Evolutionary conservation across 2,888 invertebrate species (phyloP).

Genomic region (Eristalis pertinax): DNA sequence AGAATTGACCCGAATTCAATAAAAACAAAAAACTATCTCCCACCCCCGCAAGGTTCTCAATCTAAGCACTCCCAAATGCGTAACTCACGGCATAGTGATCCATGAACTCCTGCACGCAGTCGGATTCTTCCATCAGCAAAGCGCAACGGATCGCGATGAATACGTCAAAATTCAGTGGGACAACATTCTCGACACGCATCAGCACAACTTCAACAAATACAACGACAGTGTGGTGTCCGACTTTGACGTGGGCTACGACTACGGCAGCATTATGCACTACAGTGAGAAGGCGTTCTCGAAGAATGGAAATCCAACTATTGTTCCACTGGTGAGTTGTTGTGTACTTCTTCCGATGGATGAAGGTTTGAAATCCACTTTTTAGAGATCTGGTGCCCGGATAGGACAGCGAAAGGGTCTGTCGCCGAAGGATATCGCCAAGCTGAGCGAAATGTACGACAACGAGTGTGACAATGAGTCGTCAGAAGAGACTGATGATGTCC

Average conservation of each 20-base stretch:
- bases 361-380: not conserved
- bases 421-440: slow-evolving; percentile 82
- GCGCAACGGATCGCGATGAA: slow-evolving; percentile 88
- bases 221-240: slow-evolving; percentile 85
- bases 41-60: slow-evolving; percentile 81
- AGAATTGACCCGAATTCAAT: not conserved
- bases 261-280: slow-evolving; percentile 89
- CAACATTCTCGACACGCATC: slow-evolving; percentile 83
- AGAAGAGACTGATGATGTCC: slow-evolving; percentile 46
- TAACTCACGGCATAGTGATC: slow-evolving; percentile 85
- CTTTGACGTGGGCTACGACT: slow-evolving; percentile 87
- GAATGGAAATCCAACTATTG: slow-evolving; percentile 86
- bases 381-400: slow-evolving; percentile 82
- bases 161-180: slow-evolving; percentile 88
- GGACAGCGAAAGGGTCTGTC: slow-evolving; percentile 83
- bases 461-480: slow-evolving; percentile 76
- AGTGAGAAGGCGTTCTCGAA: slow-evolving; percentile 86
- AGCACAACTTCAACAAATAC: slow-evolving; percentile 86
- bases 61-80: slow-evolving; percentile 83
- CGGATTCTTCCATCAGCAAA: slow-evolving; percentile 93
- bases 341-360: not conserved
- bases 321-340: slow-evolving; percentile 81
- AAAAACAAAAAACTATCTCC: not conserved
- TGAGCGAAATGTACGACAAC: slow-evolving; percentile 83
- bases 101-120: slow-evolving; percentile 91